A percentile compares a stretch with the other conserved stretches of the same genome.
phyloP scores from a whole-genome alignment of 2,113 vertebrate species.

The Brachyhypopomus gauderio region DNA sequence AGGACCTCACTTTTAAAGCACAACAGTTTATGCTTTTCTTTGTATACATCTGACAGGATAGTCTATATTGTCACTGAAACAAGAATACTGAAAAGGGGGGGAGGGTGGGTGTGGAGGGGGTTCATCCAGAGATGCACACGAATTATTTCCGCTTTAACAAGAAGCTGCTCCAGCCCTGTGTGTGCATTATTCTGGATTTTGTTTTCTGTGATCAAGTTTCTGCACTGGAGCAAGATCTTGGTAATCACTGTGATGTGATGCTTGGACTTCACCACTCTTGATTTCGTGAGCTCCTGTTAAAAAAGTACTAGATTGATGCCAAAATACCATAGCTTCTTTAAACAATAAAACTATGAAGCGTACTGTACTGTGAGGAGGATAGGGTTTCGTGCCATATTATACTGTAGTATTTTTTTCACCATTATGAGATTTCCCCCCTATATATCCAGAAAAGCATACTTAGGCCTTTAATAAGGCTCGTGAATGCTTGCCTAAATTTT shows the following conservation, averaged over 20 bases:
- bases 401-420: conserved; percentile 69
- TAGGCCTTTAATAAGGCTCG: conserved; percentile 63
- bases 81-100: background rate
- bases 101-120: background rate
- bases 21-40: conserved; percentile 18
- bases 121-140: conserved; percentile 15
- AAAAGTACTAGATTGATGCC: conserved; percentile 65
- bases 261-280: conserved; percentile 21
- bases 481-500: conserved; percentile 58
- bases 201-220: conserved; percentile 53
- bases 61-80: background rate
- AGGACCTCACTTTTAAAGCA: conserved; percentile 44
- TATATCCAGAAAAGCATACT: conserved; percentile 48
- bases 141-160: conserved; percentile 28
- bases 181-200: conserved; percentile 18
- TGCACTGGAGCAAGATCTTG: conserved; percentile 76
- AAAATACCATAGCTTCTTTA: conserved; percentile 65
- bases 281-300: conserved; percentile 38
- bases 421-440: conserved; percentile 49
- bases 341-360: conserved; percentile 56
- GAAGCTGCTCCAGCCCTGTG: conserved; percentile 45
- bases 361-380: conserved; percentile 63
- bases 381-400: conserved; percentile 75
- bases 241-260: conserved; percentile 41
- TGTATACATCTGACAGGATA: background rate